These are phyloP conservation scores for Dascyllus trimaculatus DNA, from an alignment of 2,113 vertebrate genomes.

Conservation along the genomic window DNA sequence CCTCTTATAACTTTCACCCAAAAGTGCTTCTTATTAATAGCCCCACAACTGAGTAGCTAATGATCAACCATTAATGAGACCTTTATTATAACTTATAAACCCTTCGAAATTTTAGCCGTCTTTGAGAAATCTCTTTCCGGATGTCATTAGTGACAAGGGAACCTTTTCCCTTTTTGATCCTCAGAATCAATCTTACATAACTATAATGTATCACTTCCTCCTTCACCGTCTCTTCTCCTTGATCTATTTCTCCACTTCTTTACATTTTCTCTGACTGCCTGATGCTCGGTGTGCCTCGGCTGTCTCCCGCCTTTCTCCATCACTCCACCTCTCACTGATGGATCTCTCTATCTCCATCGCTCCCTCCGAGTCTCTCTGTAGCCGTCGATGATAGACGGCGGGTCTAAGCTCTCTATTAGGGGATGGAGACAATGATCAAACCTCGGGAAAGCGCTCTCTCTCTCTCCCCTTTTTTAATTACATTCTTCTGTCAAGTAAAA, in stretches of 20 bases:
- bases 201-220: not conserved
- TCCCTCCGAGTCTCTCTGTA: not conserved
- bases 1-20: not conserved
- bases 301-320: constrained; percentile 16
- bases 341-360: constrained; percentile 47
- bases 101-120: not conserved
- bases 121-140: not conserved
- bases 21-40: not conserved
- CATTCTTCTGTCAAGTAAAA: constrained; percentile 58
- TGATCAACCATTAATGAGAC: not conserved
- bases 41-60: not conserved
- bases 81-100: not conserved
- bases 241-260: constrained; percentile 20
- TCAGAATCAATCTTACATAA: not conserved
- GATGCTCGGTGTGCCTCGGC: constrained; percentile 20
- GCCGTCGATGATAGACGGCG: constrained; percentile 48
- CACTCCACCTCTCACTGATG: constrained; percentile 17
- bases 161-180: not conserved
- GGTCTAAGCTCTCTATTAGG: constrained; percentile 56
- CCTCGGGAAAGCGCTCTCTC: constrained; percentile 37
- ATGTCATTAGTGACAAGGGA: not conserved
- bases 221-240: not conserved
- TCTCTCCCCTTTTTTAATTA: constrained; percentile 67
- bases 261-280: not conserved
- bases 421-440: constrained; percentile 67